A percentile compares a stretch with the other conserved stretches of the same genome.
Conservation (phyloP, 2,797 vertebrate species). For the Sebastes paucispinis region DNA sequence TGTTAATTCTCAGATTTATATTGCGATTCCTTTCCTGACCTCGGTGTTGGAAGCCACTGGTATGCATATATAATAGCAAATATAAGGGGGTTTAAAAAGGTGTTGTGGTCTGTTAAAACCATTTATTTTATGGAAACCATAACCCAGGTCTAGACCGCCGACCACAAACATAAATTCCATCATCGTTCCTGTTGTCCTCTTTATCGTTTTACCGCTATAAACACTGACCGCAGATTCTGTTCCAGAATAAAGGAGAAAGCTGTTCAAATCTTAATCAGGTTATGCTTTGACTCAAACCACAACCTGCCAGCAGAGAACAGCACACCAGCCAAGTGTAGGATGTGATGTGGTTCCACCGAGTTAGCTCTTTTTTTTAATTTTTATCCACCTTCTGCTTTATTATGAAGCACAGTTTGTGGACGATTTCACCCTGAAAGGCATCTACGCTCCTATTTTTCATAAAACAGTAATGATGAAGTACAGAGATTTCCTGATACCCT, state of each 20-base stretch:
- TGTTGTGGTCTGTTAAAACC: background rate
- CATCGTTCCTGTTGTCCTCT: background rate
- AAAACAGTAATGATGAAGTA: slow-evolving; percentile 28
- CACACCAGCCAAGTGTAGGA: background rate
- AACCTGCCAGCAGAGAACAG: background rate
- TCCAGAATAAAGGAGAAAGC: slow-evolving; percentile 6
- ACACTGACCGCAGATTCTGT: slow-evolving; percentile 16
- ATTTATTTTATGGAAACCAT: background rate
- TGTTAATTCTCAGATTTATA: background rate
- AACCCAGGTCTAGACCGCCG: background rate
- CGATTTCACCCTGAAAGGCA: background rate
- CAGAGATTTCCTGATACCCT: slow-evolving; percentile 9
- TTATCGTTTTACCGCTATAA: background rate
- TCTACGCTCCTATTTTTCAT: slow-evolving; percentile 23
- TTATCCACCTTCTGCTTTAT: background rate
- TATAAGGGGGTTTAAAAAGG: background rate
- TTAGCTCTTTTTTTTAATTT: background rate
- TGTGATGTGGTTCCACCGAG: background rate
- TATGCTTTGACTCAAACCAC: slow-evolving; percentile 28
- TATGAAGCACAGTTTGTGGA: background rate
- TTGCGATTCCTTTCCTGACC: background rate
- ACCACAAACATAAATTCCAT: slow-evolving; percentile 6
- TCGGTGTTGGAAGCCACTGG: background rate
- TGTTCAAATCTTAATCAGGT: slow-evolving; percentile 34
- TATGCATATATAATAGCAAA: background rate